These are phyloP conservation scores for Crocuta crocuta DNA, from an alignment of 2,113 vertebrate genomes.

Conservation along the genomic window DNA sequence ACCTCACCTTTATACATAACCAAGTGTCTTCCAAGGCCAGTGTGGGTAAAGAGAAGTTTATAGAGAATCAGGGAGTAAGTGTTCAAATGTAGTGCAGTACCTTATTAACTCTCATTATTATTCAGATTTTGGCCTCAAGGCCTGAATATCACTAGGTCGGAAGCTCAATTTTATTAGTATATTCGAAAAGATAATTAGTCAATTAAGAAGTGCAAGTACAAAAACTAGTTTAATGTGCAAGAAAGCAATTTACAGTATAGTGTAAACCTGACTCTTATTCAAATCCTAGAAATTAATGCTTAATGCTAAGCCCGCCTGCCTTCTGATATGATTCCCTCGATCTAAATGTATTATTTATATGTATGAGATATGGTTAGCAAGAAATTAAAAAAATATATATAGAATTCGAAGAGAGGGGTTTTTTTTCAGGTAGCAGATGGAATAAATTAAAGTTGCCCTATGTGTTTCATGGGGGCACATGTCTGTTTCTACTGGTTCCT, in stretches of 20 bases:
- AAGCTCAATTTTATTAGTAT: background rate
- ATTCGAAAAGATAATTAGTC: conserved; percentile 54
- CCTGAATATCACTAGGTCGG: background rate
- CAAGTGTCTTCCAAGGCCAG: background rate
- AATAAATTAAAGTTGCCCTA: background rate
- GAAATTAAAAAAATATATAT: background rate
- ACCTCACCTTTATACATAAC: background rate
- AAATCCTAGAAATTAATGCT: background rate
- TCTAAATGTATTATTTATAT: background rate
- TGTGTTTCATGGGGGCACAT: no score
- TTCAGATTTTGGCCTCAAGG: background rate
- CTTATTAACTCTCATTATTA: background rate
- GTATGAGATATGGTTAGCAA: background rate
- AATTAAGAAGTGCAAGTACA: conserved; percentile 46
- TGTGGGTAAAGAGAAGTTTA: background rate
- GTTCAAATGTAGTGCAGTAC: background rate
- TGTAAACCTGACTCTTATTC: background rate
- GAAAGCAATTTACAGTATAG: background rate
- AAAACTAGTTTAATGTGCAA: background rate
- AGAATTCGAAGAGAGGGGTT: background rate
- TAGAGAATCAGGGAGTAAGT: background rate
- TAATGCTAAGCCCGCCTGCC: background rate
- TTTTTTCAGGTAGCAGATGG: background rate
- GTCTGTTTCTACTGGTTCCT: background rate
- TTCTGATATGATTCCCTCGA: no score